A percentile compares a stretch with the other conserved stretches of the same genome.
These are phyloP conservation scores for Vollenhovia emeryi DNA, from an alignment of 1,140 invertebrate species.

Conservation along the genomic window DNA sequence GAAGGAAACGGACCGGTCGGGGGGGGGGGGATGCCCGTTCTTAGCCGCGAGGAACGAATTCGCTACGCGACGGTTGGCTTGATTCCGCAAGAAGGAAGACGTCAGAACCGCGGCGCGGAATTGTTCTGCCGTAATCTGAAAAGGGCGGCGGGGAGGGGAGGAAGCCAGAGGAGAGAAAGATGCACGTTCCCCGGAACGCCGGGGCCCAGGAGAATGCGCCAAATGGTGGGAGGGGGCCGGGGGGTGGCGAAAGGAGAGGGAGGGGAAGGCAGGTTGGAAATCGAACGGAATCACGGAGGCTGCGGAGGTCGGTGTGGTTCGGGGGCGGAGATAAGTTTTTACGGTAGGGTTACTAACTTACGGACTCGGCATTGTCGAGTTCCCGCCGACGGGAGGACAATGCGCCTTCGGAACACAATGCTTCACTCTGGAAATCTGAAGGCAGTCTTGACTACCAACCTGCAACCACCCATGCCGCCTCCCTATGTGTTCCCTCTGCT, in stretches of 20 bases:
- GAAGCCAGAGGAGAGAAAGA: background rate
- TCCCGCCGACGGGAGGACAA: constrained; percentile 80
- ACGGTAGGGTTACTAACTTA: constrained; percentile 81
- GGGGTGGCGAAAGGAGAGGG: constrained; percentile 14
- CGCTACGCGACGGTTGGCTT: constrained; percentile 42
- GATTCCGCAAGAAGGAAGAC: constrained; percentile 49
- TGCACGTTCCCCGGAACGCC: constrained; percentile 8
- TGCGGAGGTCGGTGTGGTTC: constrained; percentile 70
- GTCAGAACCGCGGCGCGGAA: constrained; percentile 47
- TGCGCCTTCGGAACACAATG: constrained; percentile 80
- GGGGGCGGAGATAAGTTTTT: constrained; percentile 79
- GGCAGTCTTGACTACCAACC: constrained; percentile 77
- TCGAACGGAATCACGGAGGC: constrained; percentile 75
- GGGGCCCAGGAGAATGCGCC: constrained; percentile 25
- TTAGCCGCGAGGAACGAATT: constrained; percentile 33
- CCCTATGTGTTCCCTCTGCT: constrained; percentile 9
- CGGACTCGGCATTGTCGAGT: constrained; percentile 81
- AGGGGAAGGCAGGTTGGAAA: constrained; percentile 62
- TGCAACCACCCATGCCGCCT: constrained; percentile 65
- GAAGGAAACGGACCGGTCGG: background rate
- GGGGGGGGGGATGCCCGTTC: background rate
- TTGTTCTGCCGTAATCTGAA: constrained; percentile 41
- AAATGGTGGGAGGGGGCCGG: background rate
- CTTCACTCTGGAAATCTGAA: constrained; percentile 79
- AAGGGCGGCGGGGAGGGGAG: constrained; percentile 32